Percentiles rank a stretch among this genome's conserved stretches.
These are phyloP conservation scores for Drosophila azteca DNA, from an alignment of 1,140 invertebrate species.

Conservation along the genomic window DNA sequence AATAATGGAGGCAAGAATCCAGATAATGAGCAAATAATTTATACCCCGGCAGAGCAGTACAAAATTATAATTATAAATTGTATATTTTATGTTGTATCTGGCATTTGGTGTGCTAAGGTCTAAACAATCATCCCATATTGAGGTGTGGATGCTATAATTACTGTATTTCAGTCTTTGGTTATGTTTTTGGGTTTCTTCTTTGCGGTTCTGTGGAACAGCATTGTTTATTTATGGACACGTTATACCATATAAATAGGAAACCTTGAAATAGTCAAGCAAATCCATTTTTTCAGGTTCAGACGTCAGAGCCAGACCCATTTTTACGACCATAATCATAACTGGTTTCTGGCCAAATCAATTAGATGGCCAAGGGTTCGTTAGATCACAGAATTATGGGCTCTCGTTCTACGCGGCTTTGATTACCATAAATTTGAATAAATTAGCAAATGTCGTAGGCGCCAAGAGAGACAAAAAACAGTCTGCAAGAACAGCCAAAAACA, in stretches of 20 bases:
- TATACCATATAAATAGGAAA: conserved; percentile 17
- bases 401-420: conserved; percentile 9
- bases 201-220: not conserved
- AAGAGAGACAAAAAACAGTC: conserved; percentile 12
- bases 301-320: conserved; percentile 48
- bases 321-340: conserved; percentile 35
- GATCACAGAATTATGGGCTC: conserved; percentile 26
- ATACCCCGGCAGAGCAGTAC: conserved; percentile 21
- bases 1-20: conserved; percentile 3
- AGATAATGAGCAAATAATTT: conserved; percentile 47
- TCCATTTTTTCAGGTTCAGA: conserved; percentile 26
- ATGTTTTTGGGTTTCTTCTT: conserved; percentile 1
- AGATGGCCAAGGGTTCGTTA: conserved; percentile 42
- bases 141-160: conserved; percentile 44
- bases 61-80: conserved; percentile 23
- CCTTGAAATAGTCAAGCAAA: conserved; percentile 25
- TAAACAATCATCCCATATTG: conserved; percentile 20
- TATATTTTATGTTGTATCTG: conserved; percentile 5
- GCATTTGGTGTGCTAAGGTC: conserved; percentile 12
- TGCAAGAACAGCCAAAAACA: conserved; percentile 4
- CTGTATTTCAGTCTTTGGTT: not conserved
- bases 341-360: conserved; percentile 40
- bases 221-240: not conserved
- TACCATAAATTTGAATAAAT: conserved; percentile 20
- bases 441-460: conserved; percentile 20